Evolutionary conservation across 2,797 vertebrate genomes (phyloP).

Genomic region (Crossoptilon crossoptilon): DNA sequence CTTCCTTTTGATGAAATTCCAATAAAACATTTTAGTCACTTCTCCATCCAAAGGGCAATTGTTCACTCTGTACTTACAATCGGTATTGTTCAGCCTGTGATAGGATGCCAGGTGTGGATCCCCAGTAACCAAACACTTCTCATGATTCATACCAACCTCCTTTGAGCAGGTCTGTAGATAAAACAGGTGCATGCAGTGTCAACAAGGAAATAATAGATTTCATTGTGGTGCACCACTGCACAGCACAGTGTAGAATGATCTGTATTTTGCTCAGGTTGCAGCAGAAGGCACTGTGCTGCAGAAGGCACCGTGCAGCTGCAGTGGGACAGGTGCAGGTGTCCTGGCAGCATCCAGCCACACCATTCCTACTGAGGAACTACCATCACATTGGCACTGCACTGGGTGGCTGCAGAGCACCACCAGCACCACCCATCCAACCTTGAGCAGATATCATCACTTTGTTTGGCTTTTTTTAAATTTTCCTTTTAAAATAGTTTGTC

Average conservation of each 20-base stretch:
- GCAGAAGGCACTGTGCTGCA: neutral
- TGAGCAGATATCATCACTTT: neutral
- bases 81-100: neutral
- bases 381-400: neutral
- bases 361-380: neutral
- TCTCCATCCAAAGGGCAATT: neutral
- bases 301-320: neutral
- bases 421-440: rapidly evolving
- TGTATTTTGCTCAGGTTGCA: neutral
- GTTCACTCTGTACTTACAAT: neutral
- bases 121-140: neutral
- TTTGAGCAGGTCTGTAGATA: neutral
- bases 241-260: neutral
- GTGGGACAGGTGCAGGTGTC: neutral
- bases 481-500: neutral
- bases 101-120: neutral
- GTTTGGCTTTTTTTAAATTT: too few relatives aligned
- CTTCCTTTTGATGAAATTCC: neutral
- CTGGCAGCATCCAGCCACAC: neutral
- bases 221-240: neutral
- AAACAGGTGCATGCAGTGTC: neutral
- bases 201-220: neutral
- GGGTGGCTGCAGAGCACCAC: neutral
- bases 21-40: neutral
- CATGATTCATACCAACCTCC: neutral